Base-by-base conservation (phyloP, 2,113 vertebrate species). In the Daphoenositta chrysoptera region DNA sequence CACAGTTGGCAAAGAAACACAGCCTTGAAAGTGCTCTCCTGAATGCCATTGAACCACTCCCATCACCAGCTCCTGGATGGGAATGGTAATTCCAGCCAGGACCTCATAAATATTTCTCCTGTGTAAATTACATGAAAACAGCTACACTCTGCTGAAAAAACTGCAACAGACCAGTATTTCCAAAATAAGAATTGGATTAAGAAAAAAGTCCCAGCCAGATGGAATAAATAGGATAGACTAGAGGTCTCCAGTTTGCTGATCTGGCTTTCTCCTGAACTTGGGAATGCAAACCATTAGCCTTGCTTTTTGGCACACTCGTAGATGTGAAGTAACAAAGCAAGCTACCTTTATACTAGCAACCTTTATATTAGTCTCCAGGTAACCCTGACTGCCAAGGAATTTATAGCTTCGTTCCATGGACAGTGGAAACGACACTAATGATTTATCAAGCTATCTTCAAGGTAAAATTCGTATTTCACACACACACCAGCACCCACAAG, bases 351-450 rank as follows among this genome's bases (percentile, higher is more conserved):
- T 30, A 90, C 76, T 70, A 86, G 54, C 64, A 75, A 86, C 68
- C 51, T 93, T 90, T 90, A 75, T 87, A 96, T 78, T 42, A 89
- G 80, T 86, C 85, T 89, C 92, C 85, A 94, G 93, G 94, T 96
- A 94, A 93, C 47, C 35, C 56, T 56, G 76, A 23, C 60, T 93
- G 95, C 96, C 96, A 95, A 97, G 93, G 91, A 95, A 94, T 95
- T 95, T 94, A 93, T 21, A 96, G 89, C 60, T 92, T 87, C 0
- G 0, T 83, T 96, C 93, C 91, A 87, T 6, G 37, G 83, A 89
- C 80, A 94, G 48, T 78, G 81, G 95, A 94, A 97, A 95, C 37
- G 5, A 79, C 53, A 39, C 17, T 86, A 64, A 93, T 73, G 76
- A 92, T 81, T 93, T 94, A 93, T 45, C 80, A 95, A 71, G 68